A percentile compares a stretch with the other conserved stretches of the same genome.
Conservation (phyloP, 2,113 vertebrate species). For the Aegypius monachus region DNA sequence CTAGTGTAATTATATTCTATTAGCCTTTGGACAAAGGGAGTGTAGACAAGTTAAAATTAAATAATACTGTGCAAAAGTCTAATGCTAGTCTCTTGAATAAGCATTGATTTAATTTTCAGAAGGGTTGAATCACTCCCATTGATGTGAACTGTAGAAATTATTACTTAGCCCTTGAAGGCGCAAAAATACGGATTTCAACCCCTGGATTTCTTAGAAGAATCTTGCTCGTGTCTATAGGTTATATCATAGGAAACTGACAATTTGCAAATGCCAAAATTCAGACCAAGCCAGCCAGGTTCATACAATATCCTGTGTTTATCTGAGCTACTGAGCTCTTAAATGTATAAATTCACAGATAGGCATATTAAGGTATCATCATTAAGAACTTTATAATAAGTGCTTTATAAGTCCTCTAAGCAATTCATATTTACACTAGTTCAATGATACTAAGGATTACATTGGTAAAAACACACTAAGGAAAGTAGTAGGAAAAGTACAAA, state of each 20-base stretch:
- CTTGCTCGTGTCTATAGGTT: background rate
- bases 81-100: background rate
- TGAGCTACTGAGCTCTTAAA: background rate
- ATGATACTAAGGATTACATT: background rate
- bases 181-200: background rate
- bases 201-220: background rate
- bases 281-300: background rate
- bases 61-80: background rate
- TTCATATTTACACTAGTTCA: background rate
- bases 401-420: background rate
- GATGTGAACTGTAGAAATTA: background rate
- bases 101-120: constrained; percentile 1
- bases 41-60: constrained; percentile 22
- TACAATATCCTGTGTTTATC: background rate
- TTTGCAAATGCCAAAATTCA: background rate
- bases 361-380: background rate
- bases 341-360: background rate
- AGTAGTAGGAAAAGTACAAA: background rate
- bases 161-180: background rate
- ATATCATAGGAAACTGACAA: background rate
- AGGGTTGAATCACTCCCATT: background rate
- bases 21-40: constrained; percentile 30
- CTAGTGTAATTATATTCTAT: constrained; percentile 12
- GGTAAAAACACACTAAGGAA: background rate
- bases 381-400: background rate